Percentiles rank a stretch among this genome's conserved stretches.
These are phyloP conservation scores for Drosophila quinaria DNA, from an alignment of 2,888 invertebrate species.

Conservation along the genomic window DNA sequence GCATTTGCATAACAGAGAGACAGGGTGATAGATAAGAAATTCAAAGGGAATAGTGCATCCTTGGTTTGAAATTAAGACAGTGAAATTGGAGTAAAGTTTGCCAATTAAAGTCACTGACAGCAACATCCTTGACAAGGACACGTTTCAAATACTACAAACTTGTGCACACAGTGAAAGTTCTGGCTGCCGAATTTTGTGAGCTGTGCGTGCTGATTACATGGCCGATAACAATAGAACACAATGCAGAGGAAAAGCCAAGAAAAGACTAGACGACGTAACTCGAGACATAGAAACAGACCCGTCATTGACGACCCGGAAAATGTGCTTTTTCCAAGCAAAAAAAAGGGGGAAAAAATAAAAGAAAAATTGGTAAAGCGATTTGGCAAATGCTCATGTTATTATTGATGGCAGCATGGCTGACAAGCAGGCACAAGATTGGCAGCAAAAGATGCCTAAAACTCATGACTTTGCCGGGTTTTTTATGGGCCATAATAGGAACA, in stretches of 20 bases:
- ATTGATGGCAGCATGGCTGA: conserved; percentile 55
- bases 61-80: conserved; percentile 19
- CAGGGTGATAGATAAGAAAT: neutral
- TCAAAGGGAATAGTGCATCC: conserved; percentile 16
- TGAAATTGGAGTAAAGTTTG: conserved; percentile 22
- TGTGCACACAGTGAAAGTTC: neutral
- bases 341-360: conserved; percentile 8
- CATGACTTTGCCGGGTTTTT: conserved; percentile 53
- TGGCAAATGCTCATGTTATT: conserved; percentile 73
- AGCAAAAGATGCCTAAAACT: conserved; percentile 43
- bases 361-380: conserved; percentile 68
- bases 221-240: conserved; percentile 41
- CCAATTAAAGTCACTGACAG: conserved; percentile 24
- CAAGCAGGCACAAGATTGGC: conserved; percentile 24
- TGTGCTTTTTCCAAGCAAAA: conserved; percentile 28
- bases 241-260: conserved; percentile 1
- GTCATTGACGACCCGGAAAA: conserved; percentile 43
- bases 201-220: conserved; percentile 34
- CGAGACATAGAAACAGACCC: conserved; percentile 17
- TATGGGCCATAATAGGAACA: conserved; percentile 66
- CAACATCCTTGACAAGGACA: conserved; percentile 21
- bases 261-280: conserved; percentile 27
- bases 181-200: conserved; percentile 4
- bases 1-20: conserved; percentile 37
- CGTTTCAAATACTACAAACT: conserved; percentile 14